Evolutionary conservation across 2,797 vertebrate species (phyloP).

Genomic region (Agapornis canus): DNA sequence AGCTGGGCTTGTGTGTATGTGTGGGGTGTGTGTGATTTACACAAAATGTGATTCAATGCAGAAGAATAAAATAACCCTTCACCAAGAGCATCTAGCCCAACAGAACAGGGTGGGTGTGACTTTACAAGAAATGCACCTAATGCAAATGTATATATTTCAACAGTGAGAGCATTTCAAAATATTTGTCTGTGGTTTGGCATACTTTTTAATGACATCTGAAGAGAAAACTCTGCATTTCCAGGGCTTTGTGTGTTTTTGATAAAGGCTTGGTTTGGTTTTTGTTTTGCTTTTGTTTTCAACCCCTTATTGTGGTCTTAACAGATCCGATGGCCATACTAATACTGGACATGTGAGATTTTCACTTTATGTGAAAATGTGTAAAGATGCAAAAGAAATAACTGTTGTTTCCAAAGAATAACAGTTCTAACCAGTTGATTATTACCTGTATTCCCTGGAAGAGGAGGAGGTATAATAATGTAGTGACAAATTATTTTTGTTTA

Average conservation of each 20-base stretch:
- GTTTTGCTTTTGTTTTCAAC: fast-evolving
- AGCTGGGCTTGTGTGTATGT: background rate
- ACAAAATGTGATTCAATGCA: background rate
- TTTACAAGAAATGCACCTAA: background rate
- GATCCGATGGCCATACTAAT: background rate
- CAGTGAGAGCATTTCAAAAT: background rate
- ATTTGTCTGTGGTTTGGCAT: background rate
- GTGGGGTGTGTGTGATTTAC: background rate
- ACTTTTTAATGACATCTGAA: background rate
- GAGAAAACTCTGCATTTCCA: background rate
- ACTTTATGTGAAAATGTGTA: background rate
- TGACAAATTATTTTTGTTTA: background rate
- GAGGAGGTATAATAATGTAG: background rate
- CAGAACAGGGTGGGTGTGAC: background rate
- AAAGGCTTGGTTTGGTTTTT: too few species aligned
- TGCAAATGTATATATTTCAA: background rate
- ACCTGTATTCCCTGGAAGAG: background rate
- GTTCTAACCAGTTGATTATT: background rate
- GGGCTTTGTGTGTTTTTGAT: fast-evolving
- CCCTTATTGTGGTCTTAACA: background rate
- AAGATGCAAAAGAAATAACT: background rate
- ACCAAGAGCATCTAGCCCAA: background rate
- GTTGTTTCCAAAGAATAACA: background rate
- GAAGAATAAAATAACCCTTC: background rate
- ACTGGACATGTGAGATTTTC: background rate